These are phyloP conservation scores for Zalophus californianus DNA, from an alignment of 2,797 vertebrate genomes.

Conservation along the genomic window DNA sequence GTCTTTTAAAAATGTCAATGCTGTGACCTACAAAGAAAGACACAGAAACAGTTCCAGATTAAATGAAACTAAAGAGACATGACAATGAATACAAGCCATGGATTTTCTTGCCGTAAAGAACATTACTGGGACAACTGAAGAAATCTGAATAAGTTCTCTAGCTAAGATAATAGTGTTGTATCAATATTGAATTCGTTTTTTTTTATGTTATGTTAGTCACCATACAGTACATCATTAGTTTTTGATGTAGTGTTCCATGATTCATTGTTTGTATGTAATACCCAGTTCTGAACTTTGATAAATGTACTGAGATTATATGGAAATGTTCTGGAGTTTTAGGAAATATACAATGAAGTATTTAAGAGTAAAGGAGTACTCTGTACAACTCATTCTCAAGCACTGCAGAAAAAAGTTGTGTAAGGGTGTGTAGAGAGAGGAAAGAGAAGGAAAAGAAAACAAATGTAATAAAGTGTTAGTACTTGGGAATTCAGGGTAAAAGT, in stretches of 20 bases:
- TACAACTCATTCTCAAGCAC: not conserved
- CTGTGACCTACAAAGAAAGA: conserved; percentile 8
- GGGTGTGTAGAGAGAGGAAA: not conserved
- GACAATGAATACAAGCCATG: not conserved
- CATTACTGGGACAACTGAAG: not conserved
- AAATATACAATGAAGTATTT: conserved; percentile 44
- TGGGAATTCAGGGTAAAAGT: not conserved
- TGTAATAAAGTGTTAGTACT: conserved; percentile 11
- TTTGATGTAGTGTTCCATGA: no score
- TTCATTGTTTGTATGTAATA: no score
- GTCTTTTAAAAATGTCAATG: not conserved
- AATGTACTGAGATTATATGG: not conserved
- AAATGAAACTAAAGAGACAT: conserved; percentile 31
- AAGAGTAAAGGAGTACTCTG: not conserved
- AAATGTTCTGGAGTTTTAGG: conserved; percentile 24
- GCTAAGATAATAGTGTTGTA: not conserved
- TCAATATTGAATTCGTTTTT: not conserved
- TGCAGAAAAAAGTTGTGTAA: not conserved
- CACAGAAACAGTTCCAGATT: not conserved
- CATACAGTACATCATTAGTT: no score
- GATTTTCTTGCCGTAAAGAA: not conserved
- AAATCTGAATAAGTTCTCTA: conserved; percentile 4
- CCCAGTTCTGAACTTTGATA: not conserved
- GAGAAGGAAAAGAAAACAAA: not conserved
- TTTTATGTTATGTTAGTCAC: no score